Evolutionary conservation across 2,888 invertebrate species (phyloP).

Genomic region (Conistra vaccinii): DNA sequence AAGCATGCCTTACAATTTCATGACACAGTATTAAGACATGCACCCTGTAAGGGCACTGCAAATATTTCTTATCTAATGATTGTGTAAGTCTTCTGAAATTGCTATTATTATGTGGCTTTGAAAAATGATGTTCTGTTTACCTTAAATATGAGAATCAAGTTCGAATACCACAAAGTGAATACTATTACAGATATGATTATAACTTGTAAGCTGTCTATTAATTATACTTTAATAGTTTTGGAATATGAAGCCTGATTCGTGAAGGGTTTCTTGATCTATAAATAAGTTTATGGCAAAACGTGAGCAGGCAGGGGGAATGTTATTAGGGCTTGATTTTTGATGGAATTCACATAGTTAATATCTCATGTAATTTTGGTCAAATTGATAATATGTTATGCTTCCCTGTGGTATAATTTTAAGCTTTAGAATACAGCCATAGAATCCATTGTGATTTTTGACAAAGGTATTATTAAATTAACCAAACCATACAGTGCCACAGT

Average conservation of each 20-base stretch:
- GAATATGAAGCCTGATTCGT: conserved; percentile 11
- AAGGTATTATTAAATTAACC: neutral
- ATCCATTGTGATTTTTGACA: conserved; percentile 23
- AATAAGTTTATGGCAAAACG: conserved; percentile 15
- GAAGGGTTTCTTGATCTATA: conserved; percentile 15
- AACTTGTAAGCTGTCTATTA: neutral
- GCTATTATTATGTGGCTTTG: neutral
- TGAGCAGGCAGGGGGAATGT: neutral
- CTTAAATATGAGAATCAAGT: neutral
- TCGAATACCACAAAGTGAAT: neutral
- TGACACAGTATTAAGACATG: too few species aligned
- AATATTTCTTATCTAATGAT: too few species aligned
- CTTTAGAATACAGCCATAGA: neutral
- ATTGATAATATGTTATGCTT: conserved; percentile 19
- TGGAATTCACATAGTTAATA: conserved; percentile 15
- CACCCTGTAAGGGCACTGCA: too few species aligned
- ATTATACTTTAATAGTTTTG: neutral
- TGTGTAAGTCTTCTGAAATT: neutral
- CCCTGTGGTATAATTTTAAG: neutral
- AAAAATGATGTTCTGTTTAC: conserved; percentile 2
- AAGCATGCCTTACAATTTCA: too few species aligned
- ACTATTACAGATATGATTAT: neutral
- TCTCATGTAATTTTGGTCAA: neutral
- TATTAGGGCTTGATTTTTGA: conserved; percentile 21
- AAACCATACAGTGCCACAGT: conserved; percentile 13